A percentile compares a stretch with the other conserved stretches of the same genome.
Evolutionary conservation across 2,113 vertebrate genomes (phyloP).

Genomic region (Chaetodon trifascialis): DNA sequence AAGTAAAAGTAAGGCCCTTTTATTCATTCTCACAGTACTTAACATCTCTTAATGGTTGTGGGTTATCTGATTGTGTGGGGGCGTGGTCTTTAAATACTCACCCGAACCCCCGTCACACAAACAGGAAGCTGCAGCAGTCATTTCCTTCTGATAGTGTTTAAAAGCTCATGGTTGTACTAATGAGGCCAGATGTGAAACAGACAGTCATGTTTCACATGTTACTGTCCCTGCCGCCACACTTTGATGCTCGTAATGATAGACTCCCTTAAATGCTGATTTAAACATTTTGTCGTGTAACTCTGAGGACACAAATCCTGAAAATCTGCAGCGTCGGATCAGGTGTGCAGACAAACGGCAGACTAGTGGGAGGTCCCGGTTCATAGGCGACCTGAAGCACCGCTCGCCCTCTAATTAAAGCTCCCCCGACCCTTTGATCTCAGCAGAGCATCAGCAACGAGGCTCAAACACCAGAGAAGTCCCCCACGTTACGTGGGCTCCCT

Average conservation of each 20-base stretch:
- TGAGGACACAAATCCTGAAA: background rate
- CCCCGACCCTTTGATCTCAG: constrained; percentile 77
- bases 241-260: constrained; percentile 39
- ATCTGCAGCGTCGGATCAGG: constrained; percentile 42
- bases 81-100: constrained; percentile 25
- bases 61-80: constrained; percentile 36
- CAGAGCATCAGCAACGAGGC: constrained; percentile 68
- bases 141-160: constrained; percentile 50
- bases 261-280: background rate
- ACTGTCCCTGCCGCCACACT: background rate
- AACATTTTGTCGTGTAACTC: background rate
- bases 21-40: constrained; percentile 16
- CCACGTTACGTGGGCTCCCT: constrained; percentile 47
- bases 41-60: background rate
- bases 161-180: constrained; percentile 41
- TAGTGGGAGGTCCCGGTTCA: constrained; percentile 71
- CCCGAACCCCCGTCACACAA: constrained; percentile 25
- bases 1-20: constrained; percentile 8
- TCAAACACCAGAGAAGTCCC: constrained; percentile 69
- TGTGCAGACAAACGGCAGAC: constrained; percentile 57
- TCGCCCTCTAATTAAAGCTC: constrained; percentile 78
- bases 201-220: constrained; percentile 27
- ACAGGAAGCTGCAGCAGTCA: constrained; percentile 57
- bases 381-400: constrained; percentile 60
- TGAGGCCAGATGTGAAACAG: constrained; percentile 51